phyloP scores from a whole-genome alignment of 2,113 vertebrate genomes.

The Vidua macroura region DNA sequence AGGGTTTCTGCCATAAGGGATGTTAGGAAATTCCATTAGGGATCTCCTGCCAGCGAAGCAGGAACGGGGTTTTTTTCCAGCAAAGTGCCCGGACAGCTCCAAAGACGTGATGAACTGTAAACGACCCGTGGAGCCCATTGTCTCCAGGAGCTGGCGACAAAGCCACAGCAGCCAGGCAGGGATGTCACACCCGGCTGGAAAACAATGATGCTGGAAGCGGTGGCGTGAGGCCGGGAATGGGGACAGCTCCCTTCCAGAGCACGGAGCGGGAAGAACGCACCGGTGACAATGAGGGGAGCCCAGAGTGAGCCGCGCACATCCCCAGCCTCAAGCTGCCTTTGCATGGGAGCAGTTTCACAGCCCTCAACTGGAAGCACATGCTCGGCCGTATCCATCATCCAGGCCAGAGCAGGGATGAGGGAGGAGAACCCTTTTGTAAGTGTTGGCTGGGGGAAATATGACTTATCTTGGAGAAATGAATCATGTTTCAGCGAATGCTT shows the following conservation, averaged over 20 bases:
- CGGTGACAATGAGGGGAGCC: neutral
- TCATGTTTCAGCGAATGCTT: slow-evolving; percentile 42
- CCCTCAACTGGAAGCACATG: neutral
- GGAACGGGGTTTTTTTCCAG: neutral
- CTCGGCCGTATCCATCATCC: neutral
- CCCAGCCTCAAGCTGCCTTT: neutral
- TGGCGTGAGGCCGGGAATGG: neutral
- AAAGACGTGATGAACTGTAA: slow-evolving; percentile 12
- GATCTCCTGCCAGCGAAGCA: neutral
- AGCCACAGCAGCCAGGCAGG: neutral
- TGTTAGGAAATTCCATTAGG: neutral
- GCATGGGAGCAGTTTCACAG: too few species aligned
- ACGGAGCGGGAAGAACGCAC: fast-evolving
- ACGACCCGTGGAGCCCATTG: neutral
- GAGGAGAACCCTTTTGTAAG: neutral
- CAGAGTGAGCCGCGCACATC: fast-evolving
- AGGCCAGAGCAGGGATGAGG: neutral
- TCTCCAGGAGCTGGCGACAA: neutral
- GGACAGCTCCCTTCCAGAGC: neutral
- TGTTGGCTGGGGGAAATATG: neutral
- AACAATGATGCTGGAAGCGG: neutral
- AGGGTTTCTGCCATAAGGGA: neutral
- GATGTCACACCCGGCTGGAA: neutral
- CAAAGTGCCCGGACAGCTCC: neutral
- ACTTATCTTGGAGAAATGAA: slow-evolving; percentile 42